Evolutionary conservation across 2,888 invertebrate species (phyloP).

Genomic region (Megalurothrips usitatus): DNA sequence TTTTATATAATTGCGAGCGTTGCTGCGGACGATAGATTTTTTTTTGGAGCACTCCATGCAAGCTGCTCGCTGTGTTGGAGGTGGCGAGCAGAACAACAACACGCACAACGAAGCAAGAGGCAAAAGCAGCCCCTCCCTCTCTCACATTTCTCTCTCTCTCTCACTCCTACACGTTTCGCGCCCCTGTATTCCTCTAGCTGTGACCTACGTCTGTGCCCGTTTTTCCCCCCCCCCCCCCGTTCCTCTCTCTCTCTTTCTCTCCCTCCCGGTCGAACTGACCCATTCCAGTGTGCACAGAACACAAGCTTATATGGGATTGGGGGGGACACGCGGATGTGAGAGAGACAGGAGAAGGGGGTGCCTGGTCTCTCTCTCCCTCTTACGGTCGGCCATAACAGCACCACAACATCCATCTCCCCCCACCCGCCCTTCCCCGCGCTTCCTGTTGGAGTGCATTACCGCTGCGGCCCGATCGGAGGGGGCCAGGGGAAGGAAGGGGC

Average conservation of each 20-base stretch:
- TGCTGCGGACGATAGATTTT: too few relatives aligned
- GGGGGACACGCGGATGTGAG: background rate
- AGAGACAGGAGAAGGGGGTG: background rate
- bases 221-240: background rate
- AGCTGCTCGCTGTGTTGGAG: too few relatives aligned
- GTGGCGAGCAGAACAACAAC: too few relatives aligned
- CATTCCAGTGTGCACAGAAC: background rate
- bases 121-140: background rate
- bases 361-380: background rate
- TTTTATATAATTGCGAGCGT: too few relatives aligned
- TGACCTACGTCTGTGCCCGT: background rate
- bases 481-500: background rate
- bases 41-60: too few relatives aligned
- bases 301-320: slow-evolving; percentile 8
- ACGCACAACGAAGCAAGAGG: background rate
- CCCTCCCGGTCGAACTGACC: background rate
- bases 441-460: slow-evolving; percentile 24
- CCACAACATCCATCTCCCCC: slow-evolving; percentile 23
- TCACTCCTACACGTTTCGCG: background rate
- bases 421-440: background rate
- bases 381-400: background rate
- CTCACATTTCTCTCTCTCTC: background rate
- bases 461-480: background rate
- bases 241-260: background rate
- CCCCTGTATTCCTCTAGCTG: background rate